phyloP scores from a whole-genome alignment of 1,140 invertebrate genomes.

The Cotesia vestalis region DNA sequence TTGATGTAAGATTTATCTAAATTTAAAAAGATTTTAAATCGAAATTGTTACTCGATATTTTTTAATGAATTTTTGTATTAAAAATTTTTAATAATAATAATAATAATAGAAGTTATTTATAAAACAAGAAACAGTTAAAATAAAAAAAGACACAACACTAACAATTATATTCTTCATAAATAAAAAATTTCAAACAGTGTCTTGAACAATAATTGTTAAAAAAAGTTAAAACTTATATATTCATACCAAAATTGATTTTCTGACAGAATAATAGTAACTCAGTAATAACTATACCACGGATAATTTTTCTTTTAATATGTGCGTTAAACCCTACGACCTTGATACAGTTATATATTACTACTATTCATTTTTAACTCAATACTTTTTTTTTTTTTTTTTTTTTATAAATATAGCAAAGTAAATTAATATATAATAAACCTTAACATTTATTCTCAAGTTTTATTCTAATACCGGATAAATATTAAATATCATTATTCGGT shows the following conservation, averaged over 20 bases:
- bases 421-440: neutral
- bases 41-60: too few relatives aligned
- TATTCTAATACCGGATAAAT: neutral
- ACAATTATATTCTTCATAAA: too few relatives aligned
- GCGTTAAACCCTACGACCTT: neutral
- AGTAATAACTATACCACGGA: neutral
- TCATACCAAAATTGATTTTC: constrained; percentile 11
- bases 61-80: too few relatives aligned
- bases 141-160: too few relatives aligned
- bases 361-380: neutral
- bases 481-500: neutral
- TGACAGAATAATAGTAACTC: neutral
- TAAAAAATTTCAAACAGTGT: too few relatives aligned
- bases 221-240: neutral
- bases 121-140: too few relatives aligned
- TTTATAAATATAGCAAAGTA: too few relatives aligned
- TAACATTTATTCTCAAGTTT: neutral
- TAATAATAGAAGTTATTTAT: too few relatives aligned
- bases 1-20: too few relatives aligned
- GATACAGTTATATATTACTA: neutral
- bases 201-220: constrained; percentile 11
- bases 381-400: neutral
- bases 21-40: too few relatives aligned
- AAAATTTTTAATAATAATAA: too few relatives aligned
- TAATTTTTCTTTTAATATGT: neutral